Conservation (phyloP, 2,888 invertebrate species). For the Drosophila neoperkinsi region DNA sequence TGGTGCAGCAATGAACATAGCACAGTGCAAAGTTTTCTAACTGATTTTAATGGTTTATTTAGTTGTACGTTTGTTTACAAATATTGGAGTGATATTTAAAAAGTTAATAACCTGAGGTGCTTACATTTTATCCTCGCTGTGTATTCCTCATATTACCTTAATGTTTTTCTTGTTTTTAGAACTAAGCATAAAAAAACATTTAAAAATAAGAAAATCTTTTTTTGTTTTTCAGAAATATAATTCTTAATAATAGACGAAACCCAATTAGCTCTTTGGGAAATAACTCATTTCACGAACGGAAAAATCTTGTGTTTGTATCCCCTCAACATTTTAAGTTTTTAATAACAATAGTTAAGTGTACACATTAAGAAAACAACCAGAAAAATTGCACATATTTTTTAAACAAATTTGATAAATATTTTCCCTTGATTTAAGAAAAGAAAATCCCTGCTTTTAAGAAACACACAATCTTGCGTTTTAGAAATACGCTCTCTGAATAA, state of each 20-base stretch:
- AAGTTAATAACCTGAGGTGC: background rate
- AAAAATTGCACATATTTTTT: background rate
- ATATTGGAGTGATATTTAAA: background rate
- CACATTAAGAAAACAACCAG: background rate
- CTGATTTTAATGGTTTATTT: background rate
- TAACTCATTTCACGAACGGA: background rate
- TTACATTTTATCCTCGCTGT: background rate
- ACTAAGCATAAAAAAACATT: background rate
- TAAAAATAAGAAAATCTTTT: background rate
- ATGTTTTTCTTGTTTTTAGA: background rate
- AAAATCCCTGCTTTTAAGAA: too few relatives aligned
- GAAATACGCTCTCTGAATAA: background rate
- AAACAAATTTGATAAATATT: fast-evolving
- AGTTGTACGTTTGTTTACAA: background rate
- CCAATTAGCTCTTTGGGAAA: background rate
- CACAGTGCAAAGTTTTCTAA: background rate
- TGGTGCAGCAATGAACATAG: background rate
- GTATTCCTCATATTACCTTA: background rate
- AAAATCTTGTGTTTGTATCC: background rate
- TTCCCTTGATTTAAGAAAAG: background rate
- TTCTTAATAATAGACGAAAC: background rate
- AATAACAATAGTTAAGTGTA: background rate
- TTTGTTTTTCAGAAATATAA: background rate
- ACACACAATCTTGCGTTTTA: background rate
- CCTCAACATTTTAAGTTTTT: background rate